Percentiles rank a stretch among this genome's conserved stretches.
These are phyloP conservation scores for Lampris incognitus DNA, from an alignment of 2,113 vertebrate genomes.

Conservation along the genomic window DNA sequence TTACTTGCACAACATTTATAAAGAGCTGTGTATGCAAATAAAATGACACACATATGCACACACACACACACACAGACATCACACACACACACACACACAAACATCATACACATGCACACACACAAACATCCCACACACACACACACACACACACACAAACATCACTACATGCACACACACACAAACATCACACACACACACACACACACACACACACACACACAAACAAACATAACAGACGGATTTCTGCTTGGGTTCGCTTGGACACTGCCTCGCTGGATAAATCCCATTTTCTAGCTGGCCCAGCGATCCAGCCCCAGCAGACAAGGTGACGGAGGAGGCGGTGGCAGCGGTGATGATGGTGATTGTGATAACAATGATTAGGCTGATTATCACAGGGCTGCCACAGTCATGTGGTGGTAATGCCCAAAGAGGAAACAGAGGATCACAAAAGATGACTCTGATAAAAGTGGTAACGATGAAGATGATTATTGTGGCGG, in stretches of 20 bases:
- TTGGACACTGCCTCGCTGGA: constrained; percentile 27
- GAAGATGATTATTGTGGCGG: constrained; percentile 35
- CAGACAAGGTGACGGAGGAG: constrained; percentile 44
- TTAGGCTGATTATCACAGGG: constrained; percentile 66
- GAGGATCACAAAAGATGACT: constrained; percentile 52
- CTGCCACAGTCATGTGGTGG: constrained; percentile 62
- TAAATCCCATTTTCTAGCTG: constrained; percentile 19
- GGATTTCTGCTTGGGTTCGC: neutral
- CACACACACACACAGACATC: no score
- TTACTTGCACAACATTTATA: no score
- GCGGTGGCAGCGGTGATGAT: constrained; percentile 61
- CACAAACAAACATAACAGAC: neutral
- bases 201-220: no score
- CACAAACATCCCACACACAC: neutral
- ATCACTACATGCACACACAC: no score
- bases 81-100: neutral
- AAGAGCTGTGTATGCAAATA: no score
- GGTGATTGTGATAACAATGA: constrained; percentile 69
- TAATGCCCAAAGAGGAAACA: constrained; percentile 49
- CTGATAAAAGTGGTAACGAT: constrained; percentile 43
- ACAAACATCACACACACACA: neutral
- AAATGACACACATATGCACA: no score
- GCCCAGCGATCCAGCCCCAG: constrained; percentile 4
- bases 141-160: neutral
- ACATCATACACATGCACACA: neutral